These are phyloP conservation scores for Cephonodes hylas DNA, from an alignment of 2,888 invertebrate species.

Conservation along the genomic window DNA sequence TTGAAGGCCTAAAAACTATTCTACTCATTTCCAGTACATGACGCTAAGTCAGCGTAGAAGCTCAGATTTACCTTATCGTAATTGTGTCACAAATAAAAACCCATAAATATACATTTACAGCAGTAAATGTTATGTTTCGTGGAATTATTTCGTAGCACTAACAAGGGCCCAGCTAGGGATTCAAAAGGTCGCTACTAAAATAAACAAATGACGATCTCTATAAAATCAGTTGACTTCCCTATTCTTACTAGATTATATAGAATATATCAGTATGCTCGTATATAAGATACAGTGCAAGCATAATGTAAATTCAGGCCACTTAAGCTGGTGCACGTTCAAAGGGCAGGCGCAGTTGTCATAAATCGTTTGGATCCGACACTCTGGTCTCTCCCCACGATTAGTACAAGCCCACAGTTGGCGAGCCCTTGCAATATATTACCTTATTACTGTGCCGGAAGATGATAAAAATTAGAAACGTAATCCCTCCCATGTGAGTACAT, in stretches of 20 bases:
- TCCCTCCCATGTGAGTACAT: neutral
- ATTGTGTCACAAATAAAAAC: neutral
- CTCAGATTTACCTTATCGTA: too few species aligned
- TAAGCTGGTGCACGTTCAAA: conserved; percentile 41
- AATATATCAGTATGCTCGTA: too few species aligned
- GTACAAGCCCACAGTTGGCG: conserved; percentile 31
- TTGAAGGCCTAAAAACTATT: too few species aligned
- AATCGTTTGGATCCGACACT: conserved; percentile 45
- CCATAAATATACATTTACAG: neutral
- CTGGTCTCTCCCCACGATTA: conserved; percentile 50
- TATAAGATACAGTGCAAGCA: neutral
- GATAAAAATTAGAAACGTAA: conserved; percentile 1
- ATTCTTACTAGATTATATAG: neutral
- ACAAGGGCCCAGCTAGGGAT: neutral
- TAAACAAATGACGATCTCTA: neutral
- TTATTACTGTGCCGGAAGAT: conserved; percentile 1
- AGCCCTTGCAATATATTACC: conserved; percentile 22
- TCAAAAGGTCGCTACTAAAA: neutral
- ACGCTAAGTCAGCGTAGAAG: too few species aligned
- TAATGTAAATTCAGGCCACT: conserved; percentile 41
- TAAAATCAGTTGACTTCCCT: neutral
- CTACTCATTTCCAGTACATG: too few species aligned
- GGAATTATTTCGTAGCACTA: neutral
- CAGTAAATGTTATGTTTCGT: neutral
- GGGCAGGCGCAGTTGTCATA: conserved; percentile 52